Conservation (phyloP, 2,113 vertebrate species). For the Limnothrissa miodon region DNA sequence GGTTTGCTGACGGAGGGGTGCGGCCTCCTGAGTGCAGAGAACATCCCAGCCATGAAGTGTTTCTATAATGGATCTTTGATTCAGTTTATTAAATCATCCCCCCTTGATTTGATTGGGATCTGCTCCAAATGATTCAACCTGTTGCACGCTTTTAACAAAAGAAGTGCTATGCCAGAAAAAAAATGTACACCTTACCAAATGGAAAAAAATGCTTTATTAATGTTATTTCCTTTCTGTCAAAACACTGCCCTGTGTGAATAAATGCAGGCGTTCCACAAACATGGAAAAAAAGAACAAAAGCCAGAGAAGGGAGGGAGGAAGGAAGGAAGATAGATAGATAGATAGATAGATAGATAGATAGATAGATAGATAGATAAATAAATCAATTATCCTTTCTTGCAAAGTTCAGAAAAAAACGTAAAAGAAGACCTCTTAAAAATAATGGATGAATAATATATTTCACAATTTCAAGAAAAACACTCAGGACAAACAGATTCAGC, state of each 20-base stretch:
- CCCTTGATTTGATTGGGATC: background rate
- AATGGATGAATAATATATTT: too few species aligned
- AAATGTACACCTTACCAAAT: background rate
- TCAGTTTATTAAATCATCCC: background rate
- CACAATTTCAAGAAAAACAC: background rate
- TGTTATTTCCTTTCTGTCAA: too few species aligned
- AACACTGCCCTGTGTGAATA: too few species aligned
- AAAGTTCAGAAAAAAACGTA: too few species aligned
- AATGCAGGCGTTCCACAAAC: too few species aligned
- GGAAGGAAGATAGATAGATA: background rate
- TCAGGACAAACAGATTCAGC: background rate
- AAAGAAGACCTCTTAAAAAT: too few species aligned
- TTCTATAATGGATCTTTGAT: background rate
- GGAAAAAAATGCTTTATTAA: background rate
- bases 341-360: too few species aligned
- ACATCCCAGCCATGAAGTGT: background rate
- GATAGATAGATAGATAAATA: too few species aligned
- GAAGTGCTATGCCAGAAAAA: background rate
- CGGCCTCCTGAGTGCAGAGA: background rate
- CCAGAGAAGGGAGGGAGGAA: background rate
- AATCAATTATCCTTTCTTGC: too few species aligned
- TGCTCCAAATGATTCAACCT: background rate
- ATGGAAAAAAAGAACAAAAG: background rate
- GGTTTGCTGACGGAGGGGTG: background rate
- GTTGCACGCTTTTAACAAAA: background rate